Conservation (phyloP, 2,888 invertebrate species). For the Tipula lateralis region DNA sequence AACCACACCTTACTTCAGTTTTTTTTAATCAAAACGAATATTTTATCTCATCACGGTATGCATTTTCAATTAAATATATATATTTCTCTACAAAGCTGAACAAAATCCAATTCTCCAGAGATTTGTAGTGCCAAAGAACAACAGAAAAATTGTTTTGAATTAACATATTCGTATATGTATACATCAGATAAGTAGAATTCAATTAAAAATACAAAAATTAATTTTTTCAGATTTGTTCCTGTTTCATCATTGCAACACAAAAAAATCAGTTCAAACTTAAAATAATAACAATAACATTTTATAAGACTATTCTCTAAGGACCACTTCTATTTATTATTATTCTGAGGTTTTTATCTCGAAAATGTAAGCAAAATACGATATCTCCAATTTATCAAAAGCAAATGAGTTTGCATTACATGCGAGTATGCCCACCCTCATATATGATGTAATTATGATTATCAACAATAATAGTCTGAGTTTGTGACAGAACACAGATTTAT, state of each 20-base stretch:
- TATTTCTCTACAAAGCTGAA: background rate
- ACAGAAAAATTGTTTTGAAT: background rate
- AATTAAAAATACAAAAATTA: background rate
- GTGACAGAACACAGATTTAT: background rate
- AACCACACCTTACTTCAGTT: too few species aligned
- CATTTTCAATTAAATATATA: background rate
- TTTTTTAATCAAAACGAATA: too few species aligned
- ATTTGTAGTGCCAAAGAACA: background rate
- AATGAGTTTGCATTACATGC: background rate
- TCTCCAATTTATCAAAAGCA: background rate
- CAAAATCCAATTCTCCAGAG: background rate
- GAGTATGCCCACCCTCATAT: too few species aligned
- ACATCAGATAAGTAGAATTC: background rate
- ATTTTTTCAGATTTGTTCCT: background rate
- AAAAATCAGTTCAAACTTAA: background rate
- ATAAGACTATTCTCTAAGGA: background rate
- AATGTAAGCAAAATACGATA: background rate
- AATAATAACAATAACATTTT: background rate
- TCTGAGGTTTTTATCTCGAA: background rate
- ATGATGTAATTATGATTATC: too few species aligned
- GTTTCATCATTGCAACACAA: background rate
- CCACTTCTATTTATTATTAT: background rate
- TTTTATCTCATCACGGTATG: background rate
- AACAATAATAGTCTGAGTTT: background rate
- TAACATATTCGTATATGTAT: background rate